A percentile compares a stretch with the other conserved stretches of the same genome.
Evolutionary conservation across 2,888 invertebrate species (phyloP).

Genomic region (Meiosimyza decipiens): DNA sequence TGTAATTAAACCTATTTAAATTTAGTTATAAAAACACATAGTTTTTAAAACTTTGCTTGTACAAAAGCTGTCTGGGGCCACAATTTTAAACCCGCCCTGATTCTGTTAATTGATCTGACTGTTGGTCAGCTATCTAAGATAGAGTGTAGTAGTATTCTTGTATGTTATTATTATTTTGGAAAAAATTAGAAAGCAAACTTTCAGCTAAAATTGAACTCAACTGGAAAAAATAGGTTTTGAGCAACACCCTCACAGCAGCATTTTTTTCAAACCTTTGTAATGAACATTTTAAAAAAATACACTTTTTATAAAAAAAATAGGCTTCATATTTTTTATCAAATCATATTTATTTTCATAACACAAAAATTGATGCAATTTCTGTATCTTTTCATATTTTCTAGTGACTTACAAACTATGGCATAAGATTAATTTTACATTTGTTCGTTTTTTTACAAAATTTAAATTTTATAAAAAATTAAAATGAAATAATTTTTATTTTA

Average conservation of each 20-base stretch:
- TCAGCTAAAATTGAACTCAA: too few relatives aligned
- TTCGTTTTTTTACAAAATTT: conserved; percentile 26
- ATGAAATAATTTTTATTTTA: conserved; percentile 38
- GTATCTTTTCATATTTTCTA: conserved; percentile 30
- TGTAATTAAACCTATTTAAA: too few relatives aligned
- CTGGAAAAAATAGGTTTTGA: neutral
- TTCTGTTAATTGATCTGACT: too few relatives aligned
- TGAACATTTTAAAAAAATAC: neutral
- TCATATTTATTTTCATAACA: conserved; percentile 44
- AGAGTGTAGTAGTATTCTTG: too few relatives aligned
- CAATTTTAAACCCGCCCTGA: too few relatives aligned
- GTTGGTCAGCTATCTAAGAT: too few relatives aligned
- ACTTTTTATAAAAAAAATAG: conserved; percentile 24
- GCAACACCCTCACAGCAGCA: conserved; percentile 1
- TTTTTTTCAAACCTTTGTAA: too few relatives aligned
- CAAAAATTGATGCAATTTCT: conserved; percentile 62
- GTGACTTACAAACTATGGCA: conserved; percentile 11
- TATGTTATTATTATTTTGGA: too few relatives aligned
- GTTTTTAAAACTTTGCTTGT: too few relatives aligned
- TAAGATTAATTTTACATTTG: conserved; percentile 11
- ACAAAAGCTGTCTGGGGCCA: too few relatives aligned
- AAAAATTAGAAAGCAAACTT: too few relatives aligned
- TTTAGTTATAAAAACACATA: too few relatives aligned
- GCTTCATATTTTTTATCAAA: conserved; percentile 26
- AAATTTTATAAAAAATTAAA: conserved; percentile 34